These are phyloP conservation scores for Philotrypesis tridentata DNA, from an alignment of 1,140 invertebrate genomes.

Conservation along the genomic window DNA sequence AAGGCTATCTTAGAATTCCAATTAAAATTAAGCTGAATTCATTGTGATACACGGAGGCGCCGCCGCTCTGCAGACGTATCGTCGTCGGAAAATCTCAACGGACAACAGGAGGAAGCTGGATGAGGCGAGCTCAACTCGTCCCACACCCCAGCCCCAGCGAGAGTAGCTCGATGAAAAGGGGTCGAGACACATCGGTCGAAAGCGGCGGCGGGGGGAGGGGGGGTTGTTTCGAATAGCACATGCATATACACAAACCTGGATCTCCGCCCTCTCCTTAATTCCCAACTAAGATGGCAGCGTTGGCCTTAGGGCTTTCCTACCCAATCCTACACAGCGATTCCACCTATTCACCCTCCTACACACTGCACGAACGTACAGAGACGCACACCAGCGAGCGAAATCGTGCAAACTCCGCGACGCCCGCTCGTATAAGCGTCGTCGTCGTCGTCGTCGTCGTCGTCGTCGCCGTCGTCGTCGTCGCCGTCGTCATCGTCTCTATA, in stretches of 20 bases:
- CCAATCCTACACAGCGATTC: slow-evolving; percentile 13
- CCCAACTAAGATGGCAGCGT: slow-evolving; percentile 64
- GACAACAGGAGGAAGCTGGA: no score
- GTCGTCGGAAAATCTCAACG: slow-evolving; percentile 43
- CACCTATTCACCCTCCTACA: not conserved
- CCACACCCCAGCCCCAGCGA: not conserved
- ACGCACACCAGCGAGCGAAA: no score
- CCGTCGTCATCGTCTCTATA: slow-evolving; percentile 41
- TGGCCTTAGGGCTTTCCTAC: slow-evolving; percentile 20
- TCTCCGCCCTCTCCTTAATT: slow-evolving; percentile 69
- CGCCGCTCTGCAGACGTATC: not conserved
- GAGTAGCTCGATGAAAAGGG: slow-evolving; percentile 39
- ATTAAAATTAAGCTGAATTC: slow-evolving; percentile 47
- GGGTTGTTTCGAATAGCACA: slow-evolving; percentile 30
- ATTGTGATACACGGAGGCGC: slow-evolving; percentile 27
- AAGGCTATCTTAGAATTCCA: slow-evolving; percentile 40
- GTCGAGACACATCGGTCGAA: slow-evolving; percentile 21
- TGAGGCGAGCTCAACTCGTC: not conserved
- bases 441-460: no score
- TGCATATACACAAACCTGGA: not conserved
- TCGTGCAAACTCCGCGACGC: slow-evolving; percentile 31
- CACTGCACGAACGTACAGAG: no score
- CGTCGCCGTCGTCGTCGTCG: no score
- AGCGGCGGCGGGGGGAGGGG: no score
- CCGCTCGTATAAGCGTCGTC: slow-evolving; percentile 53